These are phyloP conservation scores for Athrips mouffetella DNA, from an alignment of 2,888 invertebrate genomes.

Conservation along the genomic window DNA sequence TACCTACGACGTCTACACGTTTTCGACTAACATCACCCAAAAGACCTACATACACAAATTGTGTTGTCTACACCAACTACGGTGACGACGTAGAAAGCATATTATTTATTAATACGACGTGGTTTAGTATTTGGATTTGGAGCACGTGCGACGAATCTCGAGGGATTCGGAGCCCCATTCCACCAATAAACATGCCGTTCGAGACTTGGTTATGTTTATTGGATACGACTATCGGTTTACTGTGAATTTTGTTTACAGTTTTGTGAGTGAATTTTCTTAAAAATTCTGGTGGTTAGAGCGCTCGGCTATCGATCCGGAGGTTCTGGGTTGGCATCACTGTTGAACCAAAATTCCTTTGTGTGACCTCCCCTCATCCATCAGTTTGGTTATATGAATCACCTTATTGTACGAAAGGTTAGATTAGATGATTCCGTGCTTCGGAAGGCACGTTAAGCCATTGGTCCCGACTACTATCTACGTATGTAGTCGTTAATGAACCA, in stretches of 20 bases:
- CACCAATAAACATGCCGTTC: constrained; percentile 3
- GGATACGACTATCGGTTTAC: not conserved
- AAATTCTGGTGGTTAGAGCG: no score
- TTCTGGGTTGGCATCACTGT: no score
- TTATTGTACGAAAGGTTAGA: no score
- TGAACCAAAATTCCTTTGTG: no score
- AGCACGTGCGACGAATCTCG: not conserved
- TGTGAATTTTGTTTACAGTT: not conserved
- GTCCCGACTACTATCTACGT: no score
- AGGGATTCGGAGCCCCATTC: not conserved
- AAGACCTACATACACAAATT: no score
- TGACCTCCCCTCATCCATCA: no score
- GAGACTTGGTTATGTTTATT: not conserved
- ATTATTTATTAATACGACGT: not conserved
- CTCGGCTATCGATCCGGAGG: no score
- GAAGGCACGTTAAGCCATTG: not conserved
- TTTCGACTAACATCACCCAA: no score
- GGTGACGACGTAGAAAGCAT: not conserved
- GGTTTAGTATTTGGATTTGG: not conserved
- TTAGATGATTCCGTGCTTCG: not conserved
- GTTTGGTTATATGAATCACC: no score
- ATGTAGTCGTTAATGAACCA: no score
- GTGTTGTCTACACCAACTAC: not conserved
- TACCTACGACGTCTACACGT: no score
- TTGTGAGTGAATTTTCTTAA: not conserved